Evolutionary conservation across 1,140 invertebrate species (phyloP).

Genomic region (Brachionus rotundiformis): DNA sequence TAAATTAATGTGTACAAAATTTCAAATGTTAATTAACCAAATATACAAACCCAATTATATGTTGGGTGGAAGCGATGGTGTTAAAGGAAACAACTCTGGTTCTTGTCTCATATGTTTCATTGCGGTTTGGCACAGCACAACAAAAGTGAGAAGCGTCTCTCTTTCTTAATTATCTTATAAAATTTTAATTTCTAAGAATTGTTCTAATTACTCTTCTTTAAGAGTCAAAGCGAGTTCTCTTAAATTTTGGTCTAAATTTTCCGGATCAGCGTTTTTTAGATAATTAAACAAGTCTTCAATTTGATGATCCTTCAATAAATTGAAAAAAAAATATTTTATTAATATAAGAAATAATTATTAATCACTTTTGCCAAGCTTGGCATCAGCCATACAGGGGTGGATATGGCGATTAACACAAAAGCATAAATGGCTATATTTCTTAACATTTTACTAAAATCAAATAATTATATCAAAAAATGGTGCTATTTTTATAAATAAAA

Average conservation of each 20-base stretch:
- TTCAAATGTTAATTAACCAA: background rate
- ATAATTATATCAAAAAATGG: background rate
- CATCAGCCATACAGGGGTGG: background rate
- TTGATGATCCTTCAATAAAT: constrained; percentile 36
- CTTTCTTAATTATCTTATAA: background rate
- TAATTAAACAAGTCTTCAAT: constrained; percentile 28
- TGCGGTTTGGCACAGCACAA: constrained; percentile 15
- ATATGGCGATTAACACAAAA: background rate
- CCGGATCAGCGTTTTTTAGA: constrained; percentile 13
- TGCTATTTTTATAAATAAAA: constrained; percentile 26
- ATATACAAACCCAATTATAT: constrained; percentile 21
- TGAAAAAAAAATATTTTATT: background rate
- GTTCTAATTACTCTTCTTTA: background rate
- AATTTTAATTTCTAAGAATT: background rate
- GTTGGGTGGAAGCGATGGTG: constrained; percentile 20
- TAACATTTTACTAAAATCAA: constrained; percentile 12
- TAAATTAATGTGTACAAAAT: background rate
- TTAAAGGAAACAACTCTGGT: constrained; percentile 42
- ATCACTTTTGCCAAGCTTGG: background rate
- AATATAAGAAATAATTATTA: background rate
- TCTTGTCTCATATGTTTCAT: constrained; percentile 45
- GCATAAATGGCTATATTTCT: background rate
- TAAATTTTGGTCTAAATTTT: constrained; percentile 23
- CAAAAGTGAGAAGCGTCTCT: constrained; percentile 27
- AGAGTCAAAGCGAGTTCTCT: background rate